Evolutionary conservation across 2,113 vertebrate genomes (phyloP).

Genomic region (Gambusia holbrooki): DNA sequence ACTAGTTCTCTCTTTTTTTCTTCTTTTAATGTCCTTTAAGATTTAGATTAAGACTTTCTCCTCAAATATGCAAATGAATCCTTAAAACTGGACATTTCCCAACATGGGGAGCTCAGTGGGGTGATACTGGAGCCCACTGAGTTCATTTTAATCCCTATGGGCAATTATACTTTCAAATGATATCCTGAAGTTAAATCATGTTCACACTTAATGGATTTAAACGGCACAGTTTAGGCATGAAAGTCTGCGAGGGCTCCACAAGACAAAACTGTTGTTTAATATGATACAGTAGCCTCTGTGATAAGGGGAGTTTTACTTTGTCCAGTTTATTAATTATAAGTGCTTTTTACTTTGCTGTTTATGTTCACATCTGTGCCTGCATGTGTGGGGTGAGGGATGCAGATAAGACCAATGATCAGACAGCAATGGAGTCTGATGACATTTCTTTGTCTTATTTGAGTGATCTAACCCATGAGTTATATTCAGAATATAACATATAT

Average conservation of each 20-base stretch:
- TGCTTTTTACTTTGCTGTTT: conserved; percentile 45
- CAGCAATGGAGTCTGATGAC: conserved; percentile 55
- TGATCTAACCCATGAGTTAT: conserved; percentile 41
- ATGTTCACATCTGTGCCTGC: conserved; percentile 9
- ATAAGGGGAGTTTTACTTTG: conserved; percentile 66
- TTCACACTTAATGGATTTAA: conserved; percentile 99
- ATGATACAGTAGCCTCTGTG: conserved; percentile 47
- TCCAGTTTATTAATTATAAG: conserved; percentile 64
- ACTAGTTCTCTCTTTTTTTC: conserved; percentile 68
- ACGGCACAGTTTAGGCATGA: conserved; percentile 91
- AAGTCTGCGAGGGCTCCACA: conserved; percentile 81
- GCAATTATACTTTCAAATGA: conserved; percentile 99
- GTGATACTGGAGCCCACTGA: conserved; percentile 91
- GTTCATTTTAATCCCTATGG: conserved; percentile 99
- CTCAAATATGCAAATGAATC: conserved; percentile 99
- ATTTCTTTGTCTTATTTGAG: conserved; percentile 67
- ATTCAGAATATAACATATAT: conserved; percentile 19
- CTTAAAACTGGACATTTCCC: conserved; percentile 93
- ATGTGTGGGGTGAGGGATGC: conserved; percentile 13
- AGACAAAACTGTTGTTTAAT: conserved; percentile 65
- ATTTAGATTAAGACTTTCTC: conserved; percentile 95
- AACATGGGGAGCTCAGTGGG: conserved; percentile 93
- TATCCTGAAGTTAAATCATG: conserved; percentile 99
- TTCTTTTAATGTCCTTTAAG: conserved; percentile 94
- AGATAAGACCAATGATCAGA: conserved; percentile 69